Conservation (phyloP, 2,797 vertebrate species). For the Presbytis comata region DNA sequence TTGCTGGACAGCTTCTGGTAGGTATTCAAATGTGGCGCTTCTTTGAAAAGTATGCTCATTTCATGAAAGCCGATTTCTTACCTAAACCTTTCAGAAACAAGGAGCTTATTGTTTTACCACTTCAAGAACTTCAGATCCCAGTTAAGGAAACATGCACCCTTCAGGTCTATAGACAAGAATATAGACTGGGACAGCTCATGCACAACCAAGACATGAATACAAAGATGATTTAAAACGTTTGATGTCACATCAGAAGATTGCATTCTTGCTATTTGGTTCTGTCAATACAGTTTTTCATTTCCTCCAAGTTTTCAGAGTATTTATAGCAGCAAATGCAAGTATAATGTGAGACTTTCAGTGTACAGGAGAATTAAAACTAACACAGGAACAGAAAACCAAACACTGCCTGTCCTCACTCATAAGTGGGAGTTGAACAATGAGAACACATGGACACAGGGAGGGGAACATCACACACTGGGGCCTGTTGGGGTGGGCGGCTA, state of each 20-base stretch:
- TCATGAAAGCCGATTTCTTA: background rate
- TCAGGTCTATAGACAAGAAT: background rate
- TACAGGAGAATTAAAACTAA: background rate
- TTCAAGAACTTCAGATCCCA: background rate
- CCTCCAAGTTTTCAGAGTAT: background rate
- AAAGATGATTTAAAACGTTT: background rate
- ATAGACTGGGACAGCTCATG: background rate
- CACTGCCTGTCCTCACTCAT: too few relatives aligned
- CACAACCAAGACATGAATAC: background rate
- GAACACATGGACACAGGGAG: too few relatives aligned
- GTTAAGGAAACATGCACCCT: too few relatives aligned
- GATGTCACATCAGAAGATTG: fast-evolving
- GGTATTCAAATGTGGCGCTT: constrained; percentile 76
- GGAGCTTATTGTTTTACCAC: background rate
- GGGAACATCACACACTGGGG: too few relatives aligned
- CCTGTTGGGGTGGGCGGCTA: too few relatives aligned
- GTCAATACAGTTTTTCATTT: background rate
- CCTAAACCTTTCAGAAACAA: background rate
- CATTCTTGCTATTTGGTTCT: background rate
- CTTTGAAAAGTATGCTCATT: background rate
- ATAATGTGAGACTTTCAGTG: background rate
- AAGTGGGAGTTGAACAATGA: too few relatives aligned
- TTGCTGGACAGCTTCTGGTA: constrained; percentile 94
- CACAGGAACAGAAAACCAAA: too few relatives aligned
- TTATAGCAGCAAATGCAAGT: background rate